Conservation (phyloP, 2,113 vertebrate species). For the Ictalurus punctatus region DNA sequence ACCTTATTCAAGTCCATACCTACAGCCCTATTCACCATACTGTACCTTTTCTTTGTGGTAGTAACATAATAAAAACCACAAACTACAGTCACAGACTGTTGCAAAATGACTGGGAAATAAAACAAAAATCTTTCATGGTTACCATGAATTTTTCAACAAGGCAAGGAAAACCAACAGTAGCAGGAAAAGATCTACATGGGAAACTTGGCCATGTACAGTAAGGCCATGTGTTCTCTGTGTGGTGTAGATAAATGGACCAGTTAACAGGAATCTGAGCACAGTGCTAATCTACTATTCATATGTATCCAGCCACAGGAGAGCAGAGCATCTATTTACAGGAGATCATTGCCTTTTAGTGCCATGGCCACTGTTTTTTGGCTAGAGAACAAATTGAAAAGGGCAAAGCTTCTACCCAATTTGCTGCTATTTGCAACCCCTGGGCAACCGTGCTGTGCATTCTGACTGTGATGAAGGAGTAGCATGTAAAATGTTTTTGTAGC, state of each 20-base stretch:
- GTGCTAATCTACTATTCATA: constrained; percentile 21
- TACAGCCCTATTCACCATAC: background rate
- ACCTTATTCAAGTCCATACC: background rate
- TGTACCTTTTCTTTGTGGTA: background rate
- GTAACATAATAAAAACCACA: background rate
- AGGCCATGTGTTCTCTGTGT: constrained; percentile 20
- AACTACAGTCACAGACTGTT: background rate
- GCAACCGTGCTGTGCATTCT: constrained; percentile 25
- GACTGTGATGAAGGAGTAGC: constrained; percentile 35
- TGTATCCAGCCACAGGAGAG: constrained; percentile 16
- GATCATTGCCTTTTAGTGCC: constrained; percentile 11
- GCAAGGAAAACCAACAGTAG: constrained; percentile 4
- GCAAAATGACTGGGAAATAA: background rate
- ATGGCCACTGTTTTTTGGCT: constrained; percentile 39
- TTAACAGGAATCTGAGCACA: constrained; percentile 1
- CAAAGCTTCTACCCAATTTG: constrained; percentile 45
- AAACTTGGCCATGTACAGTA: background rate
- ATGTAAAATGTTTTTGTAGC: constrained; percentile 29
- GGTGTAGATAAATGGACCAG: constrained; percentile 18
- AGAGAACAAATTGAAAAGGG: constrained; percentile 31
- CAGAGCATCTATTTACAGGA: constrained; percentile 19
- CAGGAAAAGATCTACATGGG: background rate
- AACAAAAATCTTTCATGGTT: background rate
- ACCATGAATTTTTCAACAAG: background rate
- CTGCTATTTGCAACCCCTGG: constrained; percentile 18